phyloP scores from a whole-genome alignment of 1,140 invertebrate genomes.

The Zelostemma sp. region DNA sequence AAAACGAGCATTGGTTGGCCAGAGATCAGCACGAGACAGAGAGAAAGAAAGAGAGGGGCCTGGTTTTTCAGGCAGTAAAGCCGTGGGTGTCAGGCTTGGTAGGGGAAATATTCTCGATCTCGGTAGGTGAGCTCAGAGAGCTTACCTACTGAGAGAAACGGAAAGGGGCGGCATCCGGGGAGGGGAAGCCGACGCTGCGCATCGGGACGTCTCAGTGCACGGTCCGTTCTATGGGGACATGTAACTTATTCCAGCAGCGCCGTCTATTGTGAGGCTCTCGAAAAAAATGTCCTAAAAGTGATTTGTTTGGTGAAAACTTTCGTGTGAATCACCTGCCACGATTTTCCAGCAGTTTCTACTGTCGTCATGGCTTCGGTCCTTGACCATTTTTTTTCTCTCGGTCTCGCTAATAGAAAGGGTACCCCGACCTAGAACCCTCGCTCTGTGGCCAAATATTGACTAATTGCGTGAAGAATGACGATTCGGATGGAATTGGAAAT shows the following conservation, averaged over 20 bases:
- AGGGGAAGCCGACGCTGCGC: constrained; percentile 43
- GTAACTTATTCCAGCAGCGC: constrained; percentile 58
- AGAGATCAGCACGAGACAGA: not conserved
- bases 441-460: not conserved
- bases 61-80: constrained; percentile 33
- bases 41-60: constrained; percentile 37
- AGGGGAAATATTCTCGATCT: constrained; percentile 41
- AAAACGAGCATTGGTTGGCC: constrained; percentile 6
- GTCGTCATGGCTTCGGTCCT: too few relatives aligned
- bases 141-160: constrained; percentile 14
- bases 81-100: constrained; percentile 31
- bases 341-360: too few relatives aligned
- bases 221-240: constrained; percentile 59
- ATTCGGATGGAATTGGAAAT: not conserved
- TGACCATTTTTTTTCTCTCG: not conserved
- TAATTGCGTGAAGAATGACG: not conserved
- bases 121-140: constrained; percentile 25
- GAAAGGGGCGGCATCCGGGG: constrained; percentile 38
- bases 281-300: constrained; percentile 41
- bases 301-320: not conserved
- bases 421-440: not conserved
- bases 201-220: constrained; percentile 56
- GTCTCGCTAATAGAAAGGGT: not conserved
- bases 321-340: not conserved
- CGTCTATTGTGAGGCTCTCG: constrained; percentile 59